These are phyloP conservation scores for Pectinophora gossypiella DNA, from an alignment of 1,140 invertebrate species.

Conservation along the genomic window DNA sequence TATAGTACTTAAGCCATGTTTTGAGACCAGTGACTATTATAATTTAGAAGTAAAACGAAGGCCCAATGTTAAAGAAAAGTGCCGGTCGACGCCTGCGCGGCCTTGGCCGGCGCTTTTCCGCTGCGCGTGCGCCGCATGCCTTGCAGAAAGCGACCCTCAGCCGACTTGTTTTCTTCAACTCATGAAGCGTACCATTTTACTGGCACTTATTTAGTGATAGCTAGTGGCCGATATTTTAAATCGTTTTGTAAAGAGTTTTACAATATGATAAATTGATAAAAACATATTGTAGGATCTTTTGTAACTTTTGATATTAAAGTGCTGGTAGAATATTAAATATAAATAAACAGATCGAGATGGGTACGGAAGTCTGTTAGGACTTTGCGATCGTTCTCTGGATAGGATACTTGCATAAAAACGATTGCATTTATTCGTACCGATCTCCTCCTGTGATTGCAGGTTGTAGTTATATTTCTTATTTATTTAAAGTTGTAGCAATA, in stretches of 20 bases:
- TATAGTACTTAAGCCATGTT: slow-evolving; percentile 75
- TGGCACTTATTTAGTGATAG: slow-evolving; percentile 59
- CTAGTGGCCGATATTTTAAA: slow-evolving; percentile 45
- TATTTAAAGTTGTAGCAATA: slow-evolving; percentile 71
- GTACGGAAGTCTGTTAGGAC: slow-evolving; percentile 56
- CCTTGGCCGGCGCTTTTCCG: slow-evolving; percentile 64
- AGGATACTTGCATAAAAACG: slow-evolving; percentile 17
- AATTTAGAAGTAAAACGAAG: slow-evolving; percentile 66
- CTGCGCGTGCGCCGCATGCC: slow-evolving; percentile 50
- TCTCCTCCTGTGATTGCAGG: slow-evolving; percentile 55
- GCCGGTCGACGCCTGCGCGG: slow-evolving; percentile 43
- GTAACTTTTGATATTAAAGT: slow-evolving; percentile 73
- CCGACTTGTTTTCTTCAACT: slow-evolving; percentile 66
- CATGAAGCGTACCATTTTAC: slow-evolving; percentile 37
- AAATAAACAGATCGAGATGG: slow-evolving; percentile 53
- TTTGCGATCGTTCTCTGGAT: slow-evolving; percentile 40
- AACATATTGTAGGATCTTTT: slow-evolving; percentile 67
- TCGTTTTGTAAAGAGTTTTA: slow-evolving; percentile 63
- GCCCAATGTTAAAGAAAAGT: slow-evolving; percentile 56
- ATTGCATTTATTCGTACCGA: slow-evolving; percentile 68
- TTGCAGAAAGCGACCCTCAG: slow-evolving; percentile 60
- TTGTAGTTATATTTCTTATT: slow-evolving; percentile 71
- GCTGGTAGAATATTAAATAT: slow-evolving; percentile 56
- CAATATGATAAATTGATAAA: slow-evolving; percentile 47
- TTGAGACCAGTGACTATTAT: slow-evolving; percentile 74